Evolutionary conservation across 2,888 invertebrate species (phyloP).

Genomic region (Epinotia nisella): DNA sequence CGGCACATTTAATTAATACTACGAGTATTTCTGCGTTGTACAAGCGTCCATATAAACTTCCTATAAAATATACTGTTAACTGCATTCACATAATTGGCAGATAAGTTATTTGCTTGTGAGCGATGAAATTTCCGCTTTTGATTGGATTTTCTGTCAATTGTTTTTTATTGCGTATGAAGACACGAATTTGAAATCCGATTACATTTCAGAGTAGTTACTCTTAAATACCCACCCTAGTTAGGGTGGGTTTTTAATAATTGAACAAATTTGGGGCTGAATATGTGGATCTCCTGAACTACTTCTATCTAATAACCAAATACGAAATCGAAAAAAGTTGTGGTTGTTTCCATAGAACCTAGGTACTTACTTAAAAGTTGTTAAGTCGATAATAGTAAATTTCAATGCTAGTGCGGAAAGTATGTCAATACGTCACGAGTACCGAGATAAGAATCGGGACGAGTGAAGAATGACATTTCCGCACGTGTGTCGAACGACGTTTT

Average conservation of each 20-base stretch:
- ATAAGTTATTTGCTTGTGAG: not conserved
- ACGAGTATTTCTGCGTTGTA: not conserved
- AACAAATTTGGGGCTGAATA: not conserved
- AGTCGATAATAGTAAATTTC: too few relatives aligned
- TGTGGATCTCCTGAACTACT: not conserved
- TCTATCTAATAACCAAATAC: not conserved
- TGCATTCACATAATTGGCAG: constrained; percentile 10
- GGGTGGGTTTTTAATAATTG: not conserved
- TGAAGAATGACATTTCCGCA: too few relatives aligned
- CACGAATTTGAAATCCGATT: not conserved
- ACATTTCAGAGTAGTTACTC: not conserved
- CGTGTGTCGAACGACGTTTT: too few relatives aligned
- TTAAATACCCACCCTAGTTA: too few relatives aligned
- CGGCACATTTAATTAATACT: not conserved
- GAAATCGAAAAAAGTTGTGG: not conserved
- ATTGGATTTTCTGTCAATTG: constrained; percentile 12
- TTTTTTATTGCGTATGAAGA: not conserved
- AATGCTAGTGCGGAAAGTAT: too few relatives aligned
- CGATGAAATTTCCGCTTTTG: constrained; percentile 6
- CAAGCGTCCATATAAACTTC: not conserved
- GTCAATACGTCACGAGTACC: too few relatives aligned
- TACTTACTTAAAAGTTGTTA: too few relatives aligned
- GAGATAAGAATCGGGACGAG: too few relatives aligned
- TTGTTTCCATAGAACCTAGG: too few relatives aligned
- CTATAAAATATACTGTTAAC: constrained; percentile 8